Base-by-base conservation (phyloP, 1,140 invertebrate genomes). In the Agraylea sexmaculata region DNA sequence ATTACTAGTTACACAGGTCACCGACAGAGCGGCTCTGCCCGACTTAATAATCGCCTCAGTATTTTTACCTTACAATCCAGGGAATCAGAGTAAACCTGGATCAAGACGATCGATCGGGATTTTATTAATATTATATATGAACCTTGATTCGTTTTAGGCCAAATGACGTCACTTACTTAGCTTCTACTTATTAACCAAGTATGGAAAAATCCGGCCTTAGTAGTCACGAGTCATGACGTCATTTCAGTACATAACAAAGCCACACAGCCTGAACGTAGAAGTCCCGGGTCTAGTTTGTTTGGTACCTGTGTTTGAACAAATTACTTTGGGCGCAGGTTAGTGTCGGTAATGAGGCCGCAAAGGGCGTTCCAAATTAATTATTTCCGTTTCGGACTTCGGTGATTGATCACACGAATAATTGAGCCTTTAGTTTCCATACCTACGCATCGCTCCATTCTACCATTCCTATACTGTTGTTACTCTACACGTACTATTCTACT, bases 351-450 rank as follows among this genome's bases (percentile, higher is more conserved):
- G 35, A 45, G 39, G 43, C 33, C 40, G 20, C 41, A 12, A 35
- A 19, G 18, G 37, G 34, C 43, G 37, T 45, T 45, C 32, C 28
- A 45, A 45, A 45, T 45, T 45, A 45, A 45, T 45, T 45, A 45
- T 45, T 45, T 45, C 43, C 43, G 43, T 29, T 38, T 35, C 21
- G 31, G 29, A 37, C 43, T 37, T 12, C 37, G 43, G 37, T 45
- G 43, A 45, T 45, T 45, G 43, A 45, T 45, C 40, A 31, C 35
- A 29, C 29, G 21, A 45, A 45, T 45, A 45, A 45, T 45, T 45
- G 43, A n/a, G n/a, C n/a, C n/a, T n/a, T n/a, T n/a, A n/a, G n/a
- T n/a, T n/a, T n/a, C n/a, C 35, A 38, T 7, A 7, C 13, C 13
- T 15, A 15, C n/a, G 27, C 43, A 13, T 31, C 29, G 20, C 23